A percentile compares a stretch with the other conserved stretches of the same genome.
Evolutionary conservation across 2,113 vertebrate genomes (phyloP).

Genomic region (Centropus bengalensis): DNA sequence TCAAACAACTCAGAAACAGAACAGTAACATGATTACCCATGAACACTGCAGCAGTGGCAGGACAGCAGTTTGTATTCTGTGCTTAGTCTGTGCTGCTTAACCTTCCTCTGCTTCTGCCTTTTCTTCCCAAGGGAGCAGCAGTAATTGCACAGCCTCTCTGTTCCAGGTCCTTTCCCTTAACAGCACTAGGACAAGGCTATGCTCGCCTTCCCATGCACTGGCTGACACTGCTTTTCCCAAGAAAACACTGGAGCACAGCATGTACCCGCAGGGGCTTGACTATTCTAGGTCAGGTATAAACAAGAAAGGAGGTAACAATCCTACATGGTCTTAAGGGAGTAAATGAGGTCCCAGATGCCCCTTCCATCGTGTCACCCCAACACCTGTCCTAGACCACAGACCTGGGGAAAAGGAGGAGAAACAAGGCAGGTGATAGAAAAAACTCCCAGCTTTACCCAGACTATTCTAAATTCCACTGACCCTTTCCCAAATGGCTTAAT

Average conservation of each 20-base stretch:
- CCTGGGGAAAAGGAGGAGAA: not conserved
- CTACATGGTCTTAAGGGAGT: rapidly evolving
- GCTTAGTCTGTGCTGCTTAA: not conserved
- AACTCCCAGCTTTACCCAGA: not conserved
- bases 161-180: not conserved
- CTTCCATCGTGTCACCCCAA: rapidly evolving
- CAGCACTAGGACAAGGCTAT: not conserved
- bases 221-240: not conserved
- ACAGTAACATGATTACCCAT: not conserved
- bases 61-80: not conserved
- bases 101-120: not conserved
- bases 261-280: not conserved
- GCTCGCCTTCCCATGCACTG: not conserved
- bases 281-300: not conserved
- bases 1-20: not conserved
- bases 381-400: not conserved
- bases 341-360: not conserved
- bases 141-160: not conserved
- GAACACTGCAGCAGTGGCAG: not conserved
- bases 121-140: not conserved
- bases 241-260: not conserved
- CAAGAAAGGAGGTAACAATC: not conserved
- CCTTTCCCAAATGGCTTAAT: not conserved
- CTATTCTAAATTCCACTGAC: not conserved
- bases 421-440: not conserved